These are phyloP conservation scores for Sander lucioperca DNA, from an alignment of 2,113 vertebrate genomes.

Conservation along the genomic window DNA sequence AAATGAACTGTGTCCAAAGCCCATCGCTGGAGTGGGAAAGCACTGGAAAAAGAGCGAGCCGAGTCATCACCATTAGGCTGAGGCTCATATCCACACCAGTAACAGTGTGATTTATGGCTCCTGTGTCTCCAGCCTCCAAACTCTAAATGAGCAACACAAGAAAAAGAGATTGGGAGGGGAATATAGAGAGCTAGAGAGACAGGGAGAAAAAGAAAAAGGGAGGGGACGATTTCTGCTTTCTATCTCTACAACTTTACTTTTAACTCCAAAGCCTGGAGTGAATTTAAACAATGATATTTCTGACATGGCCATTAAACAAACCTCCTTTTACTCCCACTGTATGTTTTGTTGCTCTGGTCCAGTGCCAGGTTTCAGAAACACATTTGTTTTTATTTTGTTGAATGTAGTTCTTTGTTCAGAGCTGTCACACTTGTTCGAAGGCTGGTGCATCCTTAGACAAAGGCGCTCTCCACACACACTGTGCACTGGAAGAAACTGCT, in stretches of 20 bases:
- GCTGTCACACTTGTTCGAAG: slow-evolving; percentile 54
- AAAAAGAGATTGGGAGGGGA: slow-evolving; percentile 51
- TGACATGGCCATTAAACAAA: slow-evolving; percentile 42
- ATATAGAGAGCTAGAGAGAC: slow-evolving; percentile 61
- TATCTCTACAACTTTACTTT: slow-evolving; percentile 63
- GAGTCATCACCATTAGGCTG: slow-evolving; percentile 82
- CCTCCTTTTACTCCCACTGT: slow-evolving; percentile 13
- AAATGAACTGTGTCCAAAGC: slow-evolving; percentile 85
- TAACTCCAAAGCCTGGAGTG: slow-evolving; percentile 38
- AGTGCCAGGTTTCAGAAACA: slow-evolving; percentile 39
- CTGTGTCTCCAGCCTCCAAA: slow-evolving; percentile 71
- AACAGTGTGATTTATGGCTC: slow-evolving; percentile 80
- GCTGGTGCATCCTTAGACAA: slow-evolving; percentile 49
- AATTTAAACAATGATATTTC: slow-evolving; percentile 55
- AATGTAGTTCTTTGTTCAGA: slow-evolving; percentile 49
- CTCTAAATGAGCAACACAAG: slow-evolving; percentile 75
- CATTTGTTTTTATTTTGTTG: slow-evolving; percentile 59
- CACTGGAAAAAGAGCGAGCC: slow-evolving; percentile 74
- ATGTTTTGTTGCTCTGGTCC: slow-evolving; percentile 40
- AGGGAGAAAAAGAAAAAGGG: slow-evolving; percentile 6
- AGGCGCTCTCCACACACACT: slow-evolving; percentile 38
- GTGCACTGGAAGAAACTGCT: slow-evolving; percentile 41
- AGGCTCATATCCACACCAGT: slow-evolving; percentile 77
- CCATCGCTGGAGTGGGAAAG: slow-evolving; percentile 79
- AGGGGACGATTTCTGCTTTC: slow-evolving; percentile 35